Conservation (phyloP, 92 coral and sea anemone genomes). For the Phenganax marumi region DNA sequence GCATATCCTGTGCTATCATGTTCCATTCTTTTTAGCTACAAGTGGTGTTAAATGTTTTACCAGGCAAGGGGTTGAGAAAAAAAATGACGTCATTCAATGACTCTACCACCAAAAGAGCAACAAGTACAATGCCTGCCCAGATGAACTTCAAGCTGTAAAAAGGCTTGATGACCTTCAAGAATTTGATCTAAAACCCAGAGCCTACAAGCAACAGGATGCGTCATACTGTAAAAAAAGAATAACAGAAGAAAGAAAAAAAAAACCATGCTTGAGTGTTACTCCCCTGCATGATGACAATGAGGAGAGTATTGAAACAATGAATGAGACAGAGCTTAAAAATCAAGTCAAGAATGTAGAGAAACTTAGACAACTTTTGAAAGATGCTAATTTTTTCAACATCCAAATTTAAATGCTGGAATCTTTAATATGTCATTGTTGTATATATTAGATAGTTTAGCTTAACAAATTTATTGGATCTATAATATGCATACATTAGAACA, state of each 20-base stretch:
- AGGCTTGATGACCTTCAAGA: constrained; percentile 17
- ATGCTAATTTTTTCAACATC: background rate
- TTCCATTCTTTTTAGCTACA: constrained; percentile 13
- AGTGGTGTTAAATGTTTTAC: constrained; percentile 26
- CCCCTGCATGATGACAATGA: background rate
- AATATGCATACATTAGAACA: too few relatives aligned
- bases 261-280: background rate
- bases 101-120: constrained; percentile 20
- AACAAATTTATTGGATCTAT: too few relatives aligned
- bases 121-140: constrained; percentile 13
- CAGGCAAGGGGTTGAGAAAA: constrained; percentile 24
- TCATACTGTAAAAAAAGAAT: background rate
- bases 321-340: background rate
- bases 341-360: background rate
- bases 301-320: background rate
- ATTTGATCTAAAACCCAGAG: constrained; percentile 1
- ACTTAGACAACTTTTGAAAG: background rate
- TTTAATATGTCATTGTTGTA: too few relatives aligned
- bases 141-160: constrained; percentile 21
- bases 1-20: constrained; percentile 15
- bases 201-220: background rate
- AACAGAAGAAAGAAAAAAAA: background rate
- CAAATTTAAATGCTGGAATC: too few relatives aligned
- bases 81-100: background rate
- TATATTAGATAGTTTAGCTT: too few relatives aligned